These are phyloP conservation scores for Sardinella longiceps DNA, from an alignment of 2,797 vertebrate genomes.

Conservation along the genomic window DNA sequence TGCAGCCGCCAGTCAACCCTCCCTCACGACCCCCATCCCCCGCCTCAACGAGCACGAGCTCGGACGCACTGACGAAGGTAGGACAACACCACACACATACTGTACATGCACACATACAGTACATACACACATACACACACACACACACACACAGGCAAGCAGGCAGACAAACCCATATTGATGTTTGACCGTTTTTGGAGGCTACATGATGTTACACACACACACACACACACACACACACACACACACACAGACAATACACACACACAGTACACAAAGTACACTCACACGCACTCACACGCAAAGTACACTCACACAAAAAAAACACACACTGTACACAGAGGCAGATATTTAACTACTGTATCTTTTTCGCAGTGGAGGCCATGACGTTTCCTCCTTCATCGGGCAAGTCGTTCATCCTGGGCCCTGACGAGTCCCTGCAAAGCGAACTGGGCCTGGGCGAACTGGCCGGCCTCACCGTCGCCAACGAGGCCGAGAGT, in stretches of 20 bases:
- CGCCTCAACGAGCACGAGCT: conserved; percentile 91
- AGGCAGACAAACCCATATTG: no score
- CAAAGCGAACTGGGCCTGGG: conserved; percentile 94
- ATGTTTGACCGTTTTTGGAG: no score
- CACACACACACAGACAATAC: no score
- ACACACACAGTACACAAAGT: no score
- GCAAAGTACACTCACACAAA: no score
- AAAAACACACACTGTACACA: no score
- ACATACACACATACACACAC: neutral
- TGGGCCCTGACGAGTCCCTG: conserved; percentile 90
- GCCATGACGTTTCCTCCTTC: conserved; percentile 94
- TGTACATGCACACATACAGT: no score
- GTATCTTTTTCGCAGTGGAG: conserved; percentile 77
- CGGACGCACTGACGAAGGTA: conserved; percentile 88
- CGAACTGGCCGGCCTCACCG: conserved; percentile 95
- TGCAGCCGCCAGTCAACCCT: conserved; percentile 88
- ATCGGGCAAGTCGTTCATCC: conserved; percentile 95
- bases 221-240: neutral
- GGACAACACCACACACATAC: neutral
- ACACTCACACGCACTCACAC: no score
- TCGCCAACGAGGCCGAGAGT: conserved; percentile 96
- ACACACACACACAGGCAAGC: neutral
- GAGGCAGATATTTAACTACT: no score
- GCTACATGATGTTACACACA: no score
- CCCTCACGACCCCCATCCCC: conserved; percentile 83